These are phyloP conservation scores for Rafetus swinhoei DNA, from an alignment of 2,113 vertebrate species.

Conservation along the genomic window DNA sequence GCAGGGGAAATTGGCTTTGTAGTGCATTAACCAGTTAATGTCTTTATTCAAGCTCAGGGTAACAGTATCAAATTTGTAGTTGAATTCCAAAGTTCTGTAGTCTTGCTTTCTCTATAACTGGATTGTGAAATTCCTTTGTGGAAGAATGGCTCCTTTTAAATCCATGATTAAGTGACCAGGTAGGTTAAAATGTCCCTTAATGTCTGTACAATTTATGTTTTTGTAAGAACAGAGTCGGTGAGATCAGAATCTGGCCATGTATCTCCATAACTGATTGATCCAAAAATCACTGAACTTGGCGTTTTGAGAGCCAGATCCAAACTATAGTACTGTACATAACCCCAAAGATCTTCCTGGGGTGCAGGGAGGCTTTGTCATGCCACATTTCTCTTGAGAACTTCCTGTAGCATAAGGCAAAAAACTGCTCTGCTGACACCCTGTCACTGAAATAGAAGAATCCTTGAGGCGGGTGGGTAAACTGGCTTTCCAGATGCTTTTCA, in stretches of 20 bases:
- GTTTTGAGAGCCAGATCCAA: background rate
- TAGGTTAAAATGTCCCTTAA: background rate
- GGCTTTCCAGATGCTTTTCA: background rate
- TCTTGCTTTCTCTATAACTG: too few species aligned
- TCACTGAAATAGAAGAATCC: background rate
- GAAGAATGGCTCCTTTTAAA: too few species aligned
- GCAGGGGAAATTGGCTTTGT: too few species aligned
- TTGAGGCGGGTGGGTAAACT: background rate
- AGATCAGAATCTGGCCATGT: background rate
- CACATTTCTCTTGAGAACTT: background rate
- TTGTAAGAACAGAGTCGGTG: conserved; percentile 25
- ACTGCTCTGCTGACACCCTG: background rate
- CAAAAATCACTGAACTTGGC: fast-evolving
- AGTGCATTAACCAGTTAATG: too few species aligned
- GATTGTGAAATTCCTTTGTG: too few species aligned
- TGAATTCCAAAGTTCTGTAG: too few species aligned
- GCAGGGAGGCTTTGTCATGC: background rate
- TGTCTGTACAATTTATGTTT: background rate
- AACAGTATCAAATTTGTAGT: too few species aligned
- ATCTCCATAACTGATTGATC: fast-evolving
- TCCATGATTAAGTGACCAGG: too few species aligned
- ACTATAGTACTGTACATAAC: fast-evolving
- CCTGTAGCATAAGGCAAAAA: background rate
- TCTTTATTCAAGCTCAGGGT: too few species aligned
- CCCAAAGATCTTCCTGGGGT: background rate